phyloP scores from a whole-genome alignment of 2,797 vertebrate genomes.

The Takifugu ocellatus region DNA sequence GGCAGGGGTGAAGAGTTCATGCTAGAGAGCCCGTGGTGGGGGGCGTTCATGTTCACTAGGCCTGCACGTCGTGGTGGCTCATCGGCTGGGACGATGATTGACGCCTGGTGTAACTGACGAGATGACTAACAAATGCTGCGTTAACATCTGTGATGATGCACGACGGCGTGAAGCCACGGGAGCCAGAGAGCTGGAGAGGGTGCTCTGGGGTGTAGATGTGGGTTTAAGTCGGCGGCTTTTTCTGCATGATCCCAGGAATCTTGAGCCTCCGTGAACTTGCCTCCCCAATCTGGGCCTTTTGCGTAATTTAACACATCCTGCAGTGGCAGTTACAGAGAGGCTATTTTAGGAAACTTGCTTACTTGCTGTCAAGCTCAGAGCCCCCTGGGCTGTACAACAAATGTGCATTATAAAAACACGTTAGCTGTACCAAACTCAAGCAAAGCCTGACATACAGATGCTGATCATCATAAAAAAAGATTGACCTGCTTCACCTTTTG shows the following conservation, averaged over 20 bases:
- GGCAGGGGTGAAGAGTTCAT: constrained; percentile 70
- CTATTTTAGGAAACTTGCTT: too few relatives aligned
- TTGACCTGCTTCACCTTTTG: too few relatives aligned
- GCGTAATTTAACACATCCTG: constrained; percentile 3
- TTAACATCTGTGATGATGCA: constrained; percentile 26
- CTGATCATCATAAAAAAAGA: too few relatives aligned
- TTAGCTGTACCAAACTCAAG: too few relatives aligned
- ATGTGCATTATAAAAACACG: too few relatives aligned
- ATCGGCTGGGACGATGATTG: constrained; percentile 54
- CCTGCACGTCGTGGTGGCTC: constrained; percentile 30
- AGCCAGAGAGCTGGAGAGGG: not conserved
- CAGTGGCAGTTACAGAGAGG: too few relatives aligned
- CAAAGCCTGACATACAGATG: too few relatives aligned
- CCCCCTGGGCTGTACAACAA: too few relatives aligned
- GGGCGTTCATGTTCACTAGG: constrained; percentile 22
- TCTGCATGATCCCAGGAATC: constrained; percentile 12
- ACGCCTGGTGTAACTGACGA: constrained; percentile 36
- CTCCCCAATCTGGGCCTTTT: constrained; percentile 40
- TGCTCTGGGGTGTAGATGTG: constrained; percentile 26
- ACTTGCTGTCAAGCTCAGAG: too few relatives aligned
- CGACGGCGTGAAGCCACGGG: not conserved
- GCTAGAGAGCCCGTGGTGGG: constrained; percentile 40
- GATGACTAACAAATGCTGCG: constrained; percentile 49
- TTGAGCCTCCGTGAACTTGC: constrained; percentile 6
- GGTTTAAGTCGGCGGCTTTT: constrained; percentile 21